These are phyloP conservation scores for Sinella curviseta DNA, from an alignment of 1,140 invertebrate species.

Conservation along the genomic window DNA sequence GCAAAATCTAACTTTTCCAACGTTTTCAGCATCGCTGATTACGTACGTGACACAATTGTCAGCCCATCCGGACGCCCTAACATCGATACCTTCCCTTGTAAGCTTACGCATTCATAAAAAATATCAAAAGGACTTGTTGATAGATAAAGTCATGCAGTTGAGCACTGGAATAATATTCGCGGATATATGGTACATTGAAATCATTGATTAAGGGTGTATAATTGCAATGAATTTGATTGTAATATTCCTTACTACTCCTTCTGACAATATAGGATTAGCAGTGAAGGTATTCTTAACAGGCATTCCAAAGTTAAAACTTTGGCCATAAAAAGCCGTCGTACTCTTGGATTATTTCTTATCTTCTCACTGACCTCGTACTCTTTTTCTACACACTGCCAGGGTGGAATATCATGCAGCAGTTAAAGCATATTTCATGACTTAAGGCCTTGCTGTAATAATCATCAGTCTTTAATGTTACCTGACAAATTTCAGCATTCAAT, in stretches of 20 bases:
- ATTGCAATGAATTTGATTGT: too few relatives aligned
- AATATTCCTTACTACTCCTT: neutral
- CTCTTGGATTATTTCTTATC: neutral
- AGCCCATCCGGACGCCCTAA: too few relatives aligned
- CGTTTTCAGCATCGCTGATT: too few relatives aligned
- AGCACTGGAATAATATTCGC: neutral
- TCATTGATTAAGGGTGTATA: too few relatives aligned
- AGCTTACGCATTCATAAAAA: neutral
- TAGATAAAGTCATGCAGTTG: neutral
- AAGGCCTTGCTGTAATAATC: neutral
- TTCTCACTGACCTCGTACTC: neutral
- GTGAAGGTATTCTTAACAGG: neutral
- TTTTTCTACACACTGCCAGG: neutral
- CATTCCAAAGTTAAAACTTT: neutral
- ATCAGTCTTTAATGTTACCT: neutral
- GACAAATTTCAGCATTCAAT: neutral
- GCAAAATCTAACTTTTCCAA: too few relatives aligned
- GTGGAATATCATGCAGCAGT: too few relatives aligned
- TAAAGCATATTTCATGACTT: neutral
- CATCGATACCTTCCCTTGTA: too few relatives aligned
- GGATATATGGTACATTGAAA: too few relatives aligned
- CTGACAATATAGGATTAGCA: neutral
- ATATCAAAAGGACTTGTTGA: neutral
- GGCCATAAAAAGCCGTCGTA: neutral
- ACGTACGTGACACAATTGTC: too few relatives aligned